phyloP scores from a whole-genome alignment of 2,797 vertebrate genomes.

The Hylomyscus alleni region DNA sequence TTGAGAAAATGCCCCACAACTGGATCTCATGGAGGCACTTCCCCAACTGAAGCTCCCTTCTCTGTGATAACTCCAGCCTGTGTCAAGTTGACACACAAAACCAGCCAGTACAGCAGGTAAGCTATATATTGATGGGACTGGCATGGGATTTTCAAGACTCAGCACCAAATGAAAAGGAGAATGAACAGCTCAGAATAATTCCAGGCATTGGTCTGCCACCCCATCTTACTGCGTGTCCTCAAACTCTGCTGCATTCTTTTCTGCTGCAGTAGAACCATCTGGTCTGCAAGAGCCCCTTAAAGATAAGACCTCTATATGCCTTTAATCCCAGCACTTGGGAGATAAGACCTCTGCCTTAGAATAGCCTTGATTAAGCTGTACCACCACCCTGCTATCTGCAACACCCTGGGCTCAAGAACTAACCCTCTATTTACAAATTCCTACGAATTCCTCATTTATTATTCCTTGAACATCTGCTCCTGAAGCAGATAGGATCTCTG shows the following conservation, averaged over 20 bases:
- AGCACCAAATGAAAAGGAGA: not conserved
- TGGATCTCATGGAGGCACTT: too few relatives aligned
- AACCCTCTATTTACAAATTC: not conserved
- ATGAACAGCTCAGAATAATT: not conserved
- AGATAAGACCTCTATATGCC: too few relatives aligned
- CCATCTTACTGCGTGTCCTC: not conserved
- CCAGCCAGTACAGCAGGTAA: not conserved
- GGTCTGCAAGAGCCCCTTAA: not conserved
- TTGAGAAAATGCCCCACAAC: too few relatives aligned
- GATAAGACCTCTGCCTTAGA: not conserved
- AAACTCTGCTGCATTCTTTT: not conserved
- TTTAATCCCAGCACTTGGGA: too few relatives aligned
- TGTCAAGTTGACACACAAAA: too few relatives aligned
- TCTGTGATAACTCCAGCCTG: too few relatives aligned
- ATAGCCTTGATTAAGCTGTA: not conserved
- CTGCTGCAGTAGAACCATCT: not conserved
- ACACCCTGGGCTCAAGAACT: not conserved
- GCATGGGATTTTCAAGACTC: not conserved
- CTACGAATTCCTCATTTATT: not conserved
- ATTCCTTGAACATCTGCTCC: not conserved
- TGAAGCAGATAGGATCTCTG: too few relatives aligned
- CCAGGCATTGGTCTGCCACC: not conserved
- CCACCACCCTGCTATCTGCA: not conserved
- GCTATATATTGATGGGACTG: not conserved
- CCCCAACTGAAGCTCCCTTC: too few relatives aligned